These are phyloP conservation scores for Lucinisca nassula DNA, from an alignment of 2,888 invertebrate species.

Conservation along the genomic window DNA sequence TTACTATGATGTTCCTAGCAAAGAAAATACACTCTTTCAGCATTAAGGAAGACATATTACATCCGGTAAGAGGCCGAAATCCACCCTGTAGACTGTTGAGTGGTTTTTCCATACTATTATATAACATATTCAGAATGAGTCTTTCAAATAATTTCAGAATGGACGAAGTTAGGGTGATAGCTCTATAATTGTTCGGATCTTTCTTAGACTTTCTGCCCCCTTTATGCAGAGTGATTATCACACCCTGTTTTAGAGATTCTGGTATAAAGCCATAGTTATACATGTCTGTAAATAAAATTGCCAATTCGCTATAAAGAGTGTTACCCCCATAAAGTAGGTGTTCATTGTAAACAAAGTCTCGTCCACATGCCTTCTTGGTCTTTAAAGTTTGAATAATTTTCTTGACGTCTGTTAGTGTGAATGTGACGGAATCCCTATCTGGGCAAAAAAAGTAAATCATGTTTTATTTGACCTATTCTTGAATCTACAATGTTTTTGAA, in stretches of 20 bases:
- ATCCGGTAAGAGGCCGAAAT: not conserved
- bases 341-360: not conserved
- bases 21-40: not conserved
- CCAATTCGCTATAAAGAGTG: not conserved
- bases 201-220: not conserved
- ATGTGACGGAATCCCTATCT: not conserved
- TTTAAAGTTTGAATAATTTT: not conserved
- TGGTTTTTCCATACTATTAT: not conserved
- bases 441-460: not conserved
- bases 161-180: not conserved
- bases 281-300: not conserved
- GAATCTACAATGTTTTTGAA: not conserved
- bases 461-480: not conserved
- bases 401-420: not conserved
- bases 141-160: conserved; percentile 9
- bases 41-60: not conserved
- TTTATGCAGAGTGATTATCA: not conserved
- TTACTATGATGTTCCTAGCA: not conserved
- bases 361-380: not conserved
- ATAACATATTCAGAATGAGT: not conserved
- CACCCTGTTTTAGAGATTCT: not conserved
- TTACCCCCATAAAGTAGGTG: not conserved
- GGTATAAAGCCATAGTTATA: not conserved
- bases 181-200: not conserved
- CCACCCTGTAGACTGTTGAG: not conserved